Conservation (phyloP, 2,113 vertebrate genomes). For the Antigone vipio region DNA sequence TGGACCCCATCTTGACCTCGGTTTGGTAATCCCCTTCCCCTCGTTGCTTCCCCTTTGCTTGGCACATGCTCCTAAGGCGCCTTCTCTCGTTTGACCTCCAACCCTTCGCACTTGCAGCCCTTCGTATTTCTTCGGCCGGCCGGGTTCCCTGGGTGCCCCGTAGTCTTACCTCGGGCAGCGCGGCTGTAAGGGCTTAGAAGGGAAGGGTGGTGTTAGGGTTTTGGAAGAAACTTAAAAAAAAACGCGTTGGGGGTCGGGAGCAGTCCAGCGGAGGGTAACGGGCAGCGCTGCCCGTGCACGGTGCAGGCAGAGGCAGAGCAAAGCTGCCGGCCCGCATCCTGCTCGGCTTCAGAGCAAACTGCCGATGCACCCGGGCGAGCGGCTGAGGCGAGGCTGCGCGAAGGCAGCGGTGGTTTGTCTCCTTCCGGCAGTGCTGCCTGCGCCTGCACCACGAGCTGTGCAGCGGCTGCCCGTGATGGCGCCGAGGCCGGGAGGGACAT, state of each 20-base stretch:
- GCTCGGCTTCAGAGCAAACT: background rate
- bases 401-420: background rate
- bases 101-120: background rate
- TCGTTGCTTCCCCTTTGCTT: background rate
- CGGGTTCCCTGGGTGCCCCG: rapidly evolving
- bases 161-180: background rate
- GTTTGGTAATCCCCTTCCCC: background rate
- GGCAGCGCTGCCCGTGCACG: background rate
- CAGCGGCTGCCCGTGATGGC: background rate
- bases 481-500: background rate
- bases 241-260: background rate
- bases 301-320: background rate
- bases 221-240: background rate
- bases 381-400: rapidly evolving
- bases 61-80: background rate
- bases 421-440: background rate
- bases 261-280: rapidly evolving
- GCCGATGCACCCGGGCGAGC: rapidly evolving
- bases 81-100: background rate
- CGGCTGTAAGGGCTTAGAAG: background rate
- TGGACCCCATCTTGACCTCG: background rate
- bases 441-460: rapidly evolving
- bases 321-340: background rate
- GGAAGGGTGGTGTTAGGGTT: rapidly evolving
- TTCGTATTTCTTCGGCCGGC: background rate